A percentile compares a stretch with the other conserved stretches of the same genome.
phyloP scores from a whole-genome alignment of 1,140 invertebrate genomes.

The Eubasilissa regina region DNA sequence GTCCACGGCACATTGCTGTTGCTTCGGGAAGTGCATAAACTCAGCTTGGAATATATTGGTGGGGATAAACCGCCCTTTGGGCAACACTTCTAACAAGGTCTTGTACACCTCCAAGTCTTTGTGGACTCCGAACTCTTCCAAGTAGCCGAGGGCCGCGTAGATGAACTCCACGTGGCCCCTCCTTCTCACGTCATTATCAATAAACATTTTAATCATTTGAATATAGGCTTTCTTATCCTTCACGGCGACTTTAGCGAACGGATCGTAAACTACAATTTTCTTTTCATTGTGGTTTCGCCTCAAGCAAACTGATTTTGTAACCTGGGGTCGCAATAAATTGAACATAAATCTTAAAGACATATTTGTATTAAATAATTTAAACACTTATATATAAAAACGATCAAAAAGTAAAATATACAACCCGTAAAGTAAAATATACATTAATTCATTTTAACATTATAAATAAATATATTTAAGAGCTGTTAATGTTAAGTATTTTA shows the following conservation, averaged over 20 bases:
- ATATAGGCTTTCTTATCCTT: slow-evolving; percentile 85
- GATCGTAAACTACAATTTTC: slow-evolving; percentile 65
- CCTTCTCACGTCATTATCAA: slow-evolving; percentile 74
- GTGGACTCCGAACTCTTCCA: slow-evolving; percentile 93
- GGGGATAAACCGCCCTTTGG: slow-evolving; percentile 92
- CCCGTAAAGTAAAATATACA: too few relatives aligned
- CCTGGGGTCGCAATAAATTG: slow-evolving; percentile 41
- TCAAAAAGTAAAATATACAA: neutral
- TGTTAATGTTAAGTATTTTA: too few relatives aligned
- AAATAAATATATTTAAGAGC: too few relatives aligned
- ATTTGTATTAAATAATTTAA: slow-evolving; percentile 4
- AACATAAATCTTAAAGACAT: slow-evolving; percentile 45
- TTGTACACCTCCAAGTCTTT: slow-evolving; percentile 95
- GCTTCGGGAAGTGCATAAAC: slow-evolving; percentile 94
- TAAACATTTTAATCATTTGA: slow-evolving; percentile 82
- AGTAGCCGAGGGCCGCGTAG: slow-evolving; percentile 86
- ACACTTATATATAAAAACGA: neutral
- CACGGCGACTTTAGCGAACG: slow-evolving; percentile 73
- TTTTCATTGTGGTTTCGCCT: slow-evolving; percentile 60
- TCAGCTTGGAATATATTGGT: slow-evolving; percentile 87
- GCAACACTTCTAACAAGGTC: slow-evolving; percentile 90
- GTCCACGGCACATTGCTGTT: slow-evolving; percentile 92
- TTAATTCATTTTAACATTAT: too few relatives aligned
- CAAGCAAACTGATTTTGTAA: slow-evolving; percentile 1
- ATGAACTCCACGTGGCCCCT: slow-evolving; percentile 95